Evolutionary conservation across 2,888 invertebrate species (phyloP), one percentile per base, ranked within the genome.

Genomic region (Protonemura montana): DNA sequence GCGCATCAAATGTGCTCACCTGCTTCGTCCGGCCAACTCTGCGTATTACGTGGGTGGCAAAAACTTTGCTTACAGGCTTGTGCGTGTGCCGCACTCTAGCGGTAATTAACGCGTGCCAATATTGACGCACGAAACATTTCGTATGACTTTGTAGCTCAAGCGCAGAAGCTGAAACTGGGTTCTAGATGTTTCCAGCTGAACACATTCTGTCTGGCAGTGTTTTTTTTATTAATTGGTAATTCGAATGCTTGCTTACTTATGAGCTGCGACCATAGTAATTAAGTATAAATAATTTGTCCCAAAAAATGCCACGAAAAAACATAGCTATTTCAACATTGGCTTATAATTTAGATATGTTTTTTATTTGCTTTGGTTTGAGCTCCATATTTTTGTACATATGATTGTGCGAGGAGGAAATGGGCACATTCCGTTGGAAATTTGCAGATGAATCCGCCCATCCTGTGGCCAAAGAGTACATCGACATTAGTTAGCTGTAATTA

Each of bases 41-140:
- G 59, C 13, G 59, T 35, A 59, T n/a, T n/a, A 21, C 1, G 59
- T 21, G 59, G 59, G 21, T 59, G 59, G 59, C 59, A 59, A 59
- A 59, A 59, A 59, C 59, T 59, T 35, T 59, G 59, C 59, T 7
- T 59, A 2, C 13, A 2, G 1, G 59, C 21, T 10, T 35, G 35
- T 35, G 35, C 35, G 35, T 35, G 5, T 35, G 35, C 10, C 3
- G 35, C 35, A 10, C 35, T 35, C 35, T 35, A 6, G 35, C 35
- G 35, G 35, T 59, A 59, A 59, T 59, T 59, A 59, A 59, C 59
- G 59, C 59, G 59, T 59, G 59, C 59, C 59, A 59, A 59, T 59
- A 59, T 59, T 59, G 13, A 59, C 59, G 16, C 21, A 21, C 7
- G 59, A 59, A 21, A 59, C 59, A 59, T 7, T 7, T 59, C 21